A percentile compares a stretch with the other conserved stretches of the same genome.
These are phyloP conservation scores for Notodonta ziczac DNA, from an alignment of 2,888 invertebrate species.

Conservation along the genomic window DNA sequence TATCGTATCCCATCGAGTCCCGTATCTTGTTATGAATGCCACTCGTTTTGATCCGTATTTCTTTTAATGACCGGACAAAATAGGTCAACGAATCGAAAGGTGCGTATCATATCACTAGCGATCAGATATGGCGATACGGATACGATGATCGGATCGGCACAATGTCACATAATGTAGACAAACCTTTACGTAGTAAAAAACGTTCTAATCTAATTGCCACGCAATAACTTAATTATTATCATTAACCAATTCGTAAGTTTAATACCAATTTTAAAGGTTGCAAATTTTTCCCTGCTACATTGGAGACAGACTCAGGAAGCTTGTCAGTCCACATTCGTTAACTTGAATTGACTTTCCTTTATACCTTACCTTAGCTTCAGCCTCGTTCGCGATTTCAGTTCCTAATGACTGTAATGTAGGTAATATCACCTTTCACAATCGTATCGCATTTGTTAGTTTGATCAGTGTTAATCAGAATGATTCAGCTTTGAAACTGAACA, in stretches of 20 bases:
- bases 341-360: constrained; percentile 33
- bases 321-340: constrained; percentile 12
- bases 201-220: constrained; percentile 75
- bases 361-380: constrained; percentile 21
- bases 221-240: constrained; percentile 80
- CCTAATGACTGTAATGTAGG: constrained; percentile 40
- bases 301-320: constrained; percentile 24
- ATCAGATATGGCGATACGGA: not conserved
- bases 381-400: constrained; percentile 33
- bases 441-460: constrained; percentile 62
- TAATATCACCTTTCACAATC: constrained; percentile 57
- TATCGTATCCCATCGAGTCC: not conserved
- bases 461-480: constrained; percentile 22
- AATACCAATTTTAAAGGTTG: constrained; percentile 65
- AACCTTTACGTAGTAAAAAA: constrained; percentile 60
- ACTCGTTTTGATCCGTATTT: not conserved
- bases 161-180: not conserved
- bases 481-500: constrained; percentile 22
- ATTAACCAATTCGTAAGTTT: constrained; percentile 80
- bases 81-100: not conserved
- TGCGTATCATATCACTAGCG: not conserved
- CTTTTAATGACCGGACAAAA: not conserved
- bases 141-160: not conserved
- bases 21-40: not conserved
- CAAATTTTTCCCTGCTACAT: constrained; percentile 42